Evolutionary conservation across 2,888 invertebrate species (phyloP).

Genomic region (Lochmaea crataegi): DNA sequence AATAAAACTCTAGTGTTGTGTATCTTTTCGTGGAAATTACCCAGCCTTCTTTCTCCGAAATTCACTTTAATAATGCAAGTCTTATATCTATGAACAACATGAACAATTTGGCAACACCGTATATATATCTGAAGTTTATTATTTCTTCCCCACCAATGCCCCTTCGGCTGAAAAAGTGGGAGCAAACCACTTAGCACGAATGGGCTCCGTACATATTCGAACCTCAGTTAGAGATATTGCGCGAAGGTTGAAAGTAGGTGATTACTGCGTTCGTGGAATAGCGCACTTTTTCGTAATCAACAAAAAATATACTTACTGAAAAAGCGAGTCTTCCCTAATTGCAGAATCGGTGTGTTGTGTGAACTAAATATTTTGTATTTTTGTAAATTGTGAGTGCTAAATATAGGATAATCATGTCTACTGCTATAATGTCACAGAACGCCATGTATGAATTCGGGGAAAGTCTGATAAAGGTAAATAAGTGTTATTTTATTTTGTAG

Average conservation of each 20-base stretch:
- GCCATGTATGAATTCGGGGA: constrained; percentile 82
- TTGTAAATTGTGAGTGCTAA: constrained; percentile 51
- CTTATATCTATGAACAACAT: background rate
- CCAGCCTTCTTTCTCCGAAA: background rate
- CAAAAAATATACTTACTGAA: constrained; percentile 26
- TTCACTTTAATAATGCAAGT: background rate
- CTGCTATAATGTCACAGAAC: constrained; percentile 81
- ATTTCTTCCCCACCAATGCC: constrained; percentile 25
- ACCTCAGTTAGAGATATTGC: constrained; percentile 52
- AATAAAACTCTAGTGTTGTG: background rate
- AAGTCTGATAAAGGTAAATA: constrained; percentile 76
- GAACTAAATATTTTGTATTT: constrained; percentile 42
- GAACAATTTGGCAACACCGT: constrained; percentile 27
- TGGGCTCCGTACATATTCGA: constrained; percentile 20
- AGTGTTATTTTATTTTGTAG: constrained; percentile 1
- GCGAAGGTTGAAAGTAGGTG: constrained; percentile 52
- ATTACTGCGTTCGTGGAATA: constrained; percentile 58
- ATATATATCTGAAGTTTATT: constrained; percentile 1
- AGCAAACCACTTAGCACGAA: constrained; percentile 28
- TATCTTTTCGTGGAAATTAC: constrained; percentile 5
- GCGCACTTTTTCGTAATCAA: constrained; percentile 53
- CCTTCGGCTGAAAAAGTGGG: constrained; percentile 27
- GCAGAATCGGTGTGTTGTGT: constrained; percentile 58
- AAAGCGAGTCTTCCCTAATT: constrained; percentile 58
- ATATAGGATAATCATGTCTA: constrained; percentile 70